These are phyloP conservation scores for Lagodon rhomboides DNA, from an alignment of 2,797 vertebrate genomes.

Conservation along the genomic window DNA sequence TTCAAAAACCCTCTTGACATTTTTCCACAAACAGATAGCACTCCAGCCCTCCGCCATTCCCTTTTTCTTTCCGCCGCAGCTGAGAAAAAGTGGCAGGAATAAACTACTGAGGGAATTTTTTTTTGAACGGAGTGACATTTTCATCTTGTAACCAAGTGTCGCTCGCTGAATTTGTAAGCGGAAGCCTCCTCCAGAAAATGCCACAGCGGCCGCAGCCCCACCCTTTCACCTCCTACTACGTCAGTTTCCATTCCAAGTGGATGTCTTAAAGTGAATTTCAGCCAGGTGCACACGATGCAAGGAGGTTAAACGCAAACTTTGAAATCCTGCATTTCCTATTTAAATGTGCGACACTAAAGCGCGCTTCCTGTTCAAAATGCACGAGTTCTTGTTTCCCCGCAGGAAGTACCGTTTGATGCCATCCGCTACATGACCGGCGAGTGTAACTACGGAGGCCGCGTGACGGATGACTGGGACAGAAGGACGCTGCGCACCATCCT, in stretches of 20 bases:
- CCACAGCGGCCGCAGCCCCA: conserved; percentile 60
- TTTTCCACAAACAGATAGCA: conserved; percentile 75
- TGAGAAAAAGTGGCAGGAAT: conserved; percentile 60
- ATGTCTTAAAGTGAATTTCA: conserved; percentile 9
- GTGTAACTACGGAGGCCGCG: conserved; percentile 91
- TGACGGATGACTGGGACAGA: conserved; percentile 93
- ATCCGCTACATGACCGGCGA: conserved; percentile 91
- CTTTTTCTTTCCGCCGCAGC: conserved; percentile 19
- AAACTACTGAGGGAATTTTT: conserved; percentile 37
- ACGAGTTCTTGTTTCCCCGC: conserved; percentile 8
- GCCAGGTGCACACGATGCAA: background rate
- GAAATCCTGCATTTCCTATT: background rate
- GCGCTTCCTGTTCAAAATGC: background rate
- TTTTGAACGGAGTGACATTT: conserved; percentile 81
- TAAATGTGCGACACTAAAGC: background rate
- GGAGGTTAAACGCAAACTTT: background rate
- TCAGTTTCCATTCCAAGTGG: conserved; percentile 9
- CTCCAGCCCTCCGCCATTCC: conserved; percentile 43
- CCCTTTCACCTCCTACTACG: conserved; percentile 9
- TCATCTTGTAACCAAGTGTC: conserved; percentile 60
- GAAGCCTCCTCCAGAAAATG: conserved; percentile 76
- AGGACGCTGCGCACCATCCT: conserved; percentile 89
- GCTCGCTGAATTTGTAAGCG: conserved; percentile 70
- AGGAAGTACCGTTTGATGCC: conserved; percentile 92
- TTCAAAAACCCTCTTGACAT: conserved; percentile 83